A percentile compares a stretch with the other conserved stretches of the same genome.
phyloP scores from a whole-genome alignment of 2,888 invertebrate genomes.

The Blastobasis adustella region DNA sequence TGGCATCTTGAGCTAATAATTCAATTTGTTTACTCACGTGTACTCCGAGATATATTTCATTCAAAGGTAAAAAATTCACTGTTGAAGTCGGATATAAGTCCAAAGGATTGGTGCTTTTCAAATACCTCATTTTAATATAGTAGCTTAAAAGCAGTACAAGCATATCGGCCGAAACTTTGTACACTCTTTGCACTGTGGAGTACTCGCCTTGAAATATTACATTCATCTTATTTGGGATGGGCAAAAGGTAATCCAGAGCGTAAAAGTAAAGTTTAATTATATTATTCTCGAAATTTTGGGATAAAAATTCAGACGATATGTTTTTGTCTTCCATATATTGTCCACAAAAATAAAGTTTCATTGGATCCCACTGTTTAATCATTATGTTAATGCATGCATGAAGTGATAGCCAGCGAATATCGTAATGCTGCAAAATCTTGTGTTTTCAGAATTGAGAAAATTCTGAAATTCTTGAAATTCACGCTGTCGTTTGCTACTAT shows the following conservation, averaged over 20 bases:
- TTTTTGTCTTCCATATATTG: too few species aligned
- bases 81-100: conserved; percentile 5
- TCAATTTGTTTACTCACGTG: too few species aligned
- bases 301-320: too few species aligned
- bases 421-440: conserved; percentile 10
- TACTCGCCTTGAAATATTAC: conserved; percentile 8
- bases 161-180: too few species aligned
- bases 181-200: not conserved
- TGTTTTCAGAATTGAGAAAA: conserved; percentile 8
- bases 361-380: conserved; percentile 10
- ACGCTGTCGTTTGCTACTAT: conserved; percentile 16
- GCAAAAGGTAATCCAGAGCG: conserved; percentile 6
- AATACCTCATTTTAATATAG: conserved; percentile 5
- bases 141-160: too few species aligned
- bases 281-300: too few species aligned
- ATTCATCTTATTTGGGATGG: conserved; percentile 8
- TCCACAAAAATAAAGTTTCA: conserved; percentile 9
- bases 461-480: conserved; percentile 15
- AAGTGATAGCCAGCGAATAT: conserved; percentile 11
- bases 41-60: too few species aligned
- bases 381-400: conserved; percentile 9
- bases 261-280: conserved; percentile 12
- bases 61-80: conserved; percentile 9
- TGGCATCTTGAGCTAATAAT: too few species aligned
- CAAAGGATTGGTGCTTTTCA: not conserved